Evolutionary conservation across 1,140 invertebrate genomes (phyloP).

Genomic region (Papilio aristodemus): DNA sequence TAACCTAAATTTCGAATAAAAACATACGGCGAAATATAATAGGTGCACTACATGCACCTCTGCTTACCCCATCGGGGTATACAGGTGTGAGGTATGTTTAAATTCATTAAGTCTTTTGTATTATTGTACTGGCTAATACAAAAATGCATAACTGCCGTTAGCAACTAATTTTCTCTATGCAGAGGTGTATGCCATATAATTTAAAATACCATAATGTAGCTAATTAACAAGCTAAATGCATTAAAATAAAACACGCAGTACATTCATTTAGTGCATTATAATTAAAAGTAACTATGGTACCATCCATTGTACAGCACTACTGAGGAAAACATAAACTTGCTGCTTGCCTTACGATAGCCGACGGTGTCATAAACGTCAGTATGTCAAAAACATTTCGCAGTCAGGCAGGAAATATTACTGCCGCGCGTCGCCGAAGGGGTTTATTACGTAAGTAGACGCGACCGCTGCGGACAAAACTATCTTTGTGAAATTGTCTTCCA

Average conservation of each 20-base stretch:
- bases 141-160: no score
- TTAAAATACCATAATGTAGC: neutral
- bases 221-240: neutral
- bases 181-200: no score
- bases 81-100: no score
- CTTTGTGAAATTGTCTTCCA: constrained; percentile 12
- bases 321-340: neutral
- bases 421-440: constrained; percentile 15
- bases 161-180: no score
- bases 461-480: neutral
- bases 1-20: no score
- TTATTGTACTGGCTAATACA: no score
- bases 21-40: no score
- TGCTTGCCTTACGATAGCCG: constrained; percentile 15
- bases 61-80: no score
- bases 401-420: constrained; percentile 12
- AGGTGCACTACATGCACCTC: no score
- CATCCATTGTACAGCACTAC: neutral
- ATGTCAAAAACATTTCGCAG: constrained; percentile 19
- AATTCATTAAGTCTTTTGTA: no score
- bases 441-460: constrained; percentile 10
- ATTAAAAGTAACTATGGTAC: constrained; percentile 7
- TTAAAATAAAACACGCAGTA: neutral
- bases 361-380: constrained; percentile 9
- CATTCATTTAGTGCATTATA: neutral